phyloP scores from a whole-genome alignment of 1,140 invertebrate species.

The Leptinotarsa lineolata region DNA sequence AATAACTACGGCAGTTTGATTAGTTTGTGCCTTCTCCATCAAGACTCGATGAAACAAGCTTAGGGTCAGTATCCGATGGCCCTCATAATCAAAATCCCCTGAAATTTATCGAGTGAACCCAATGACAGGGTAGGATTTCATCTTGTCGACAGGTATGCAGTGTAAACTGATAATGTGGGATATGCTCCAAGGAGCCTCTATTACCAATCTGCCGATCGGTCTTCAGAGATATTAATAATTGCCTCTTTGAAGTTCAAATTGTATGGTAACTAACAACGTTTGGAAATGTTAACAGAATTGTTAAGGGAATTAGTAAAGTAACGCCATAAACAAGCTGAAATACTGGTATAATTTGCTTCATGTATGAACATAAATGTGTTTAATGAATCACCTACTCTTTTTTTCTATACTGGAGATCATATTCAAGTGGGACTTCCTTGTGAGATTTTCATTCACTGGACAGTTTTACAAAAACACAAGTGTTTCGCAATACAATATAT shows the following conservation, averaged over 20 bases:
- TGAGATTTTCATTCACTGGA: no score
- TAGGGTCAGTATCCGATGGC: not conserved
- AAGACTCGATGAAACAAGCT: constrained; percentile 2
- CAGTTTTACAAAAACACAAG: no score
- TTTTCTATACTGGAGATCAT: no score
- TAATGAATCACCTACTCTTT: no score
- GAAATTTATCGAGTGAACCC: not conserved
- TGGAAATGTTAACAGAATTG: not conserved
- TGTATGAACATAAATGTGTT: no score
- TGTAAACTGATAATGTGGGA: constrained; percentile 8
- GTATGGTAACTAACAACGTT: not conserved
- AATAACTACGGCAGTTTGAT: no score
- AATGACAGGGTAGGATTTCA: not conserved
- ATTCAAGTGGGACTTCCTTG: no score
- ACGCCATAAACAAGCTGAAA: no score
- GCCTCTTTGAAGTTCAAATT: not conserved
- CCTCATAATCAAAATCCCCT: not conserved
- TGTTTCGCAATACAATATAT: no score
- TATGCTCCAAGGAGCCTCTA: constrained; percentile 1
- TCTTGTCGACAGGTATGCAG: constrained; percentile 2
- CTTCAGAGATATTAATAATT: not conserved
- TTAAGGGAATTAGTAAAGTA: not conserved
- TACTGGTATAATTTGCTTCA: no score
- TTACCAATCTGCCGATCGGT: not conserved
- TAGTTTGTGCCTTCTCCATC: no score